These are phyloP conservation scores for Diogma glabrata DNA, from an alignment of 2,888 invertebrate species.

Conservation along the genomic window DNA sequence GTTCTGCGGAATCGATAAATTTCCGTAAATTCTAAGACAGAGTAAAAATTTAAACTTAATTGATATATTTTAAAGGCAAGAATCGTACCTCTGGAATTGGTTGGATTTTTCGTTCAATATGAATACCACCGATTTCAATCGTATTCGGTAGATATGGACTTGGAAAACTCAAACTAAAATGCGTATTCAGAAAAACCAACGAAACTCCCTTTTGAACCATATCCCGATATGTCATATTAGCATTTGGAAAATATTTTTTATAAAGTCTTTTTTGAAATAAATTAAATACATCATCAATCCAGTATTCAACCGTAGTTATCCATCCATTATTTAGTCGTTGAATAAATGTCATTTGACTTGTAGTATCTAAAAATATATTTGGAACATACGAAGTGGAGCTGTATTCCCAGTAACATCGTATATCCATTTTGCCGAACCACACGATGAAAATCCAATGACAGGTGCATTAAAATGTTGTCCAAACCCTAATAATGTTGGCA, in stretches of 20 bases:
- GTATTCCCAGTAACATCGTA: slow-evolving; percentile 24
- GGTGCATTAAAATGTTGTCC: slow-evolving; percentile 24
- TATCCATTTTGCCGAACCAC: slow-evolving; percentile 21
- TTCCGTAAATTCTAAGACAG: slow-evolving; percentile 31
- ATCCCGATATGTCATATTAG: no score
- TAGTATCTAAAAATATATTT: slow-evolving; percentile 24
- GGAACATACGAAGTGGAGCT: slow-evolving; percentile 32
- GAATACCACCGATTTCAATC: slow-evolving; percentile 35
- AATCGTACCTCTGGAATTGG: slow-evolving; percentile 29
- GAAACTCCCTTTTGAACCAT: slow-evolving; percentile 25
- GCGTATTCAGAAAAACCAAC: slow-evolving; percentile 30
- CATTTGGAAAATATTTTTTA: no score
- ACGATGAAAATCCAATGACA: slow-evolving; percentile 22
- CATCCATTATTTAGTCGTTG: no score
- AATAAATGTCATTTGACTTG: slow-evolving; percentile 31
- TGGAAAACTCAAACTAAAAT: slow-evolving; percentile 29
- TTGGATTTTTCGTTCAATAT: slow-evolving; percentile 27
- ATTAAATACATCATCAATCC: no score
- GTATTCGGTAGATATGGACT: slow-evolving; percentile 35
- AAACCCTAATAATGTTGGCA: slow-evolving; percentile 24
- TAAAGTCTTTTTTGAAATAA: no score
- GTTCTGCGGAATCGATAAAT: slow-evolving; percentile 33
- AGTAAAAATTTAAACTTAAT: no score
- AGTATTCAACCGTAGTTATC: no score
- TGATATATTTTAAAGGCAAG: no score